Percentiles rank a stretch among this genome's conserved stretches.
These are phyloP conservation scores for Chaenodraco wilsoni DNA, from an alignment of 2,797 vertebrate species.

Conservation along the genomic window DNA sequence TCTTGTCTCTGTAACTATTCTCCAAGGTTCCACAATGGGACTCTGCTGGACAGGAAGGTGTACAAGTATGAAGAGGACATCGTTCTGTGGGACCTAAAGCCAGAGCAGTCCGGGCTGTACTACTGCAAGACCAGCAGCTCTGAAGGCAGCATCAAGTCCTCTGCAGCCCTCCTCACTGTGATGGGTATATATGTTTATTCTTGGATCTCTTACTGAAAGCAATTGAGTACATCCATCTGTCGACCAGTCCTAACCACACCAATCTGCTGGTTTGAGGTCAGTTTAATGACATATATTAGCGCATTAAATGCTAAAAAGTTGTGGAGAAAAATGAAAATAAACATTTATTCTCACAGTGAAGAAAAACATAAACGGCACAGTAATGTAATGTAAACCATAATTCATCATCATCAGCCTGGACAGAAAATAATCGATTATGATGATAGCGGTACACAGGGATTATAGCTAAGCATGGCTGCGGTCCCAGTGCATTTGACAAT, in stretches of 20 bases:
- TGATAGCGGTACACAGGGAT: slow-evolving; percentile 43
- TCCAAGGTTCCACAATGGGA: slow-evolving; percentile 95
- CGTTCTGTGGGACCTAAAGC: slow-evolving; percentile 80
- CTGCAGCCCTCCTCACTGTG: slow-evolving; percentile 84
- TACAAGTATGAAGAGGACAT: slow-evolving; percentile 86
- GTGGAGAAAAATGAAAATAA: background rate
- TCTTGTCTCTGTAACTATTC: slow-evolving; percentile 6
- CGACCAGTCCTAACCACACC: background rate
- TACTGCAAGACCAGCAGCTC: slow-evolving; percentile 92
- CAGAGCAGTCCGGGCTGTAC: slow-evolving; percentile 87
- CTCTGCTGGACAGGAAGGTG: slow-evolving; percentile 84
- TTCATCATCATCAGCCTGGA: slow-evolving; percentile 49
- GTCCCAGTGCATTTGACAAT: slow-evolving; percentile 51
- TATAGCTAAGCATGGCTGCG: slow-evolving; percentile 50
- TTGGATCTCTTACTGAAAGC: background rate
- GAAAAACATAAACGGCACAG: slow-evolving; percentile 14
- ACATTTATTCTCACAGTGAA: slow-evolving; percentile 6
- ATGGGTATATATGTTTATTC: slow-evolving; percentile 82
- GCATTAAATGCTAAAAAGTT: background rate
- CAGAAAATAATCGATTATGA: slow-evolving; percentile 40
- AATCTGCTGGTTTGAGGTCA: background rate
- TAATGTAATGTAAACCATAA: slow-evolving; percentile 30
- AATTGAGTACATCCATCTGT: background rate
- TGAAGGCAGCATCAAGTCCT: slow-evolving; percentile 89
- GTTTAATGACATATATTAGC: too few species aligned